phyloP scores from a whole-genome alignment of 2,888 invertebrate genomes.

The Spicauda simplicius region DNA sequence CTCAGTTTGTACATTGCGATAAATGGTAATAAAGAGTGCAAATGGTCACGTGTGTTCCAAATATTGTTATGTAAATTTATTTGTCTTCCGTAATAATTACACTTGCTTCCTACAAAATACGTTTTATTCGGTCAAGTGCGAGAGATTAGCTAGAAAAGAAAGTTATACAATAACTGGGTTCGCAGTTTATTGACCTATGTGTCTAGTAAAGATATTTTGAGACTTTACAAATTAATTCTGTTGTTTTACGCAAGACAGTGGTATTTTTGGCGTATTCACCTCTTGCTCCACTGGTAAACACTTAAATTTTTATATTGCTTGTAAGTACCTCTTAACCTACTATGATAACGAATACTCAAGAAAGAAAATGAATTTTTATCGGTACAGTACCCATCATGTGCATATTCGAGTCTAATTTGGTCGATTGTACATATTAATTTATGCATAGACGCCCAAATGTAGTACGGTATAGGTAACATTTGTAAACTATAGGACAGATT shows the following conservation, averaged over 20 bases:
- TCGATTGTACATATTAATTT: too few species aligned
- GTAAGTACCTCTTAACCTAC: too few species aligned
- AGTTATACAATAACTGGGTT: constrained; percentile 10
- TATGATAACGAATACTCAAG: too few species aligned
- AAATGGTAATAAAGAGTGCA: background rate
- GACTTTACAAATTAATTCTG: background rate
- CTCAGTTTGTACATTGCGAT: background rate
- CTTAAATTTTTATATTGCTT: too few species aligned
- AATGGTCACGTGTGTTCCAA: background rate
- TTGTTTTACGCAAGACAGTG: background rate
- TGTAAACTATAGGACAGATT: background rate
- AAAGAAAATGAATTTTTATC: too few species aligned
- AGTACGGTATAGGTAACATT: background rate
- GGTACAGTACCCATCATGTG: too few species aligned
- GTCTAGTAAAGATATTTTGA: background rate
- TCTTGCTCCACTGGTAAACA: too few species aligned
- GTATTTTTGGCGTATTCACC: too few species aligned
- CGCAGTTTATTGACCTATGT: constrained; percentile 5
- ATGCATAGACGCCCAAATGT: too few species aligned
- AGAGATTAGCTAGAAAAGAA: constrained; percentile 12
- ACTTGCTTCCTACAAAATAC: constrained; percentile 6
- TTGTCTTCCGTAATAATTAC: constrained; percentile 5
- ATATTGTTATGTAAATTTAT: background rate
- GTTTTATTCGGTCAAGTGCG: constrained; percentile 22
- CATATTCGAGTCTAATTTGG: too few species aligned